phyloP scores from a whole-genome alignment of 2,888 invertebrate species.

The Acanthoscelides obtectus region DNA sequence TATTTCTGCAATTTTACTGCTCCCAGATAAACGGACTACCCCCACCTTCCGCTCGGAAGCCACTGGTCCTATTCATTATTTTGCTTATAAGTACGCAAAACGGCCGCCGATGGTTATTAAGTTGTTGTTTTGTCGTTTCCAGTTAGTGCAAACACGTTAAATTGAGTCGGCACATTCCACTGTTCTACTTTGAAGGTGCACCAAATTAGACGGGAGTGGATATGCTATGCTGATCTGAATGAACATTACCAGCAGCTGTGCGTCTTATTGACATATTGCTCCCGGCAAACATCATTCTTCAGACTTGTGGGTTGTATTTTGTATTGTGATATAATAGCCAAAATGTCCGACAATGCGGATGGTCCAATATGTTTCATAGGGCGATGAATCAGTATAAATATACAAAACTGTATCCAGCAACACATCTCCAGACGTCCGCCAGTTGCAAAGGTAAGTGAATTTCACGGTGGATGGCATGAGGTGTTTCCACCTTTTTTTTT shows the following conservation, averaged over 20 bases:
- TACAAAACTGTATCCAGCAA: no score
- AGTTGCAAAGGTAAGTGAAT: no score
- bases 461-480: no score
- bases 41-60: constrained; percentile 5
- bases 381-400: no score
- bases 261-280: not conserved
- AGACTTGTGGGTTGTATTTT: not conserved
- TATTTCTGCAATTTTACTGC: no score
- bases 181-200: not conserved
- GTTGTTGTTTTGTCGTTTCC: not conserved
- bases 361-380: no score
- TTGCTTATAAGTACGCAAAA: not conserved
- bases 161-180: not conserved
- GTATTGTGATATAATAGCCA: no score
- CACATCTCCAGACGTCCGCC: no score
- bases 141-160: not conserved
- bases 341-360: no score
- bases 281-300: not conserved
- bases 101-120: not conserved
- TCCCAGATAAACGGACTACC: no score
- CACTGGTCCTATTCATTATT: constrained; percentile 21
- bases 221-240: not conserved
- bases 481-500: no score
- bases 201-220: not conserved
- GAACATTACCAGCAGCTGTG: not conserved